These are phyloP conservation scores for Oryzaephilus surinamensis DNA, from an alignment of 1,140 invertebrate genomes.

Conservation along the genomic window DNA sequence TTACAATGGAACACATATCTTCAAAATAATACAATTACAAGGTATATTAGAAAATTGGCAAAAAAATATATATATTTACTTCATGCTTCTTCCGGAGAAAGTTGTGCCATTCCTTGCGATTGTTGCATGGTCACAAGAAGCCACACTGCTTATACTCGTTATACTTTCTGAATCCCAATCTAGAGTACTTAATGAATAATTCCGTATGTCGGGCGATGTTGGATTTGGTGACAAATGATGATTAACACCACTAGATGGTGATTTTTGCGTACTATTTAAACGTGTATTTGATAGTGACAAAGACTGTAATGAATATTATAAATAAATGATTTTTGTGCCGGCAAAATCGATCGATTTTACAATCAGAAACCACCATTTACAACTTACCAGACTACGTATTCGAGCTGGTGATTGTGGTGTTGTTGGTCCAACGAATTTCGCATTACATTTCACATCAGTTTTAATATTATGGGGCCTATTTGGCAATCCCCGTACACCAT, in stretches of 20 bases:
- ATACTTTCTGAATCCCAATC: constrained; percentile 66
- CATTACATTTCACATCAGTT: constrained; percentile 4
- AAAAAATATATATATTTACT: constrained; percentile 19
- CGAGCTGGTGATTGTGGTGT: constrained; percentile 16
- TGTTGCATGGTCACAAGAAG: constrained; percentile 63
- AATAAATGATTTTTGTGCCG: neutral
- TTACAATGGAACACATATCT: constrained; percentile 76
- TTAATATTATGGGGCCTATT: neutral
- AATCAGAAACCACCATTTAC: too few species aligned
- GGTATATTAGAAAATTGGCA: neutral
- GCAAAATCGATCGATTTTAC: neutral
- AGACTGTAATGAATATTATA: constrained; percentile 30
- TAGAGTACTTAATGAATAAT: constrained; percentile 26
- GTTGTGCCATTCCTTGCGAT: constrained; percentile 72
- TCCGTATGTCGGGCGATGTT: constrained; percentile 46
- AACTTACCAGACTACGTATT: constrained; percentile 27
- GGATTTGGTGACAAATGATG: constrained; percentile 25
- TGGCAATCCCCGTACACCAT: constrained; percentile 14
- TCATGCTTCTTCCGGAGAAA: constrained; percentile 45
- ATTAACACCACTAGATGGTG: constrained; percentile 16
- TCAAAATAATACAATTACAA: constrained; percentile 5
- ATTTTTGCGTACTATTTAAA: constrained; percentile 29
- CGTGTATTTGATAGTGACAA: constrained; percentile 40
- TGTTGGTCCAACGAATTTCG: constrained; percentile 12
- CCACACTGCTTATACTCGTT: constrained; percentile 59